Percentiles rank a stretch among this genome's conserved stretches.
Conservation (phyloP, 2,113 vertebrate genomes). For the Axis porcinus region DNA sequence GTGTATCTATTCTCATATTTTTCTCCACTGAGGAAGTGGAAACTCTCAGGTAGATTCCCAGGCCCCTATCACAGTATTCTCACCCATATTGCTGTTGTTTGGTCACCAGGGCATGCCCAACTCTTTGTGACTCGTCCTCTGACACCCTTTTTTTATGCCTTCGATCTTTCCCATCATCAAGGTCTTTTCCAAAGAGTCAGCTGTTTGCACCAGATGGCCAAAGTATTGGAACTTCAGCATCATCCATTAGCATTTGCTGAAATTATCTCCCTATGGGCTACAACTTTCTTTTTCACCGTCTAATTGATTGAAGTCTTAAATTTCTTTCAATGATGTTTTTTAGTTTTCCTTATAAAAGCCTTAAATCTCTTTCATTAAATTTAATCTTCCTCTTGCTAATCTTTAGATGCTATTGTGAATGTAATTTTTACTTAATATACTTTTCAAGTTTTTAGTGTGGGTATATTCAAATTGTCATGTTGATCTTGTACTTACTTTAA, state of each 20-base stretch:
- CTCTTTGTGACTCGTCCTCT: background rate
- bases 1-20: background rate
- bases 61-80: background rate
- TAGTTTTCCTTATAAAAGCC: background rate
- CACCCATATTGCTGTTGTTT: background rate
- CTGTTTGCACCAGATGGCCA: background rate
- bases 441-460: background rate
- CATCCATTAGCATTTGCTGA: background rate
- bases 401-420: background rate
- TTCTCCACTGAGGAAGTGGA: background rate
- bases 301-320: background rate
- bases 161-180: background rate
- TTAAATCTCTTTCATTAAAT: background rate
- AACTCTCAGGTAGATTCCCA: background rate
- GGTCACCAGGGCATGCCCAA: background rate
- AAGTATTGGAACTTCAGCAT: background rate
- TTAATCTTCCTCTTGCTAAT: background rate
- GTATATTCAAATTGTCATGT: background rate
- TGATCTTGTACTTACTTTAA: background rate
- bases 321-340: background rate
- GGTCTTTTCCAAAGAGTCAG: background rate
- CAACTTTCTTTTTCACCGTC: background rate
- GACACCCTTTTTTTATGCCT: background rate
- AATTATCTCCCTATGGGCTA: background rate
- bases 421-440: background rate